Evolutionary conservation across 2,113 vertebrate genomes (phyloP).

Genomic region (Mustela nigripes): DNA sequence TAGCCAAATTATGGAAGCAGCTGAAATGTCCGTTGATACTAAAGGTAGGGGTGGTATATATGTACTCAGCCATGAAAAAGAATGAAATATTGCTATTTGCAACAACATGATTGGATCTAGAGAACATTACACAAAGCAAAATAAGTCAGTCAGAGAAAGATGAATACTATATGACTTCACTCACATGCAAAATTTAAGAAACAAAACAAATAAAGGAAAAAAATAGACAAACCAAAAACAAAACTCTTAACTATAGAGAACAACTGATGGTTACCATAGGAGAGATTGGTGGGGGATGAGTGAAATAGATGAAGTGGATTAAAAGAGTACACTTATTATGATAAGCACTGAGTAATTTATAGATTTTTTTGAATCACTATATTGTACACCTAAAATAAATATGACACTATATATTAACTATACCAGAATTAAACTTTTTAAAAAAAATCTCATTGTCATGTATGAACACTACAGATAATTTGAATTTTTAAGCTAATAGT

Average conservation of each 20-base stretch:
- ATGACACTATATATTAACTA: neutral
- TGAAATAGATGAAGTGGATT: neutral
- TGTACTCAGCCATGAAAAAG: neutral
- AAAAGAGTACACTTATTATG: neutral
- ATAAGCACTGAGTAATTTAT: neutral
- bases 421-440: neutral
- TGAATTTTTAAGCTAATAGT: slow-evolving; percentile 32
- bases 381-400: neutral
- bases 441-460: neutral
- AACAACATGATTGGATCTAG: neutral
- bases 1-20: neutral
- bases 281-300: neutral
- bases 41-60: neutral
- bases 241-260: neutral
- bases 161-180: neutral
- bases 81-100: neutral
- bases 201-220: neutral
- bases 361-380: neutral
- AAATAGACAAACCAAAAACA: neutral
- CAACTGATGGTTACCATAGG: neutral
- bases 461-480: neutral
- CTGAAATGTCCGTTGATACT: neutral
- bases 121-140: neutral
- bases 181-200: neutral
- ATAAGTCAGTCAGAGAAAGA: neutral